Conservation (phyloP, 2,888 invertebrate species). For the Cryptosula pallasiana region DNA sequence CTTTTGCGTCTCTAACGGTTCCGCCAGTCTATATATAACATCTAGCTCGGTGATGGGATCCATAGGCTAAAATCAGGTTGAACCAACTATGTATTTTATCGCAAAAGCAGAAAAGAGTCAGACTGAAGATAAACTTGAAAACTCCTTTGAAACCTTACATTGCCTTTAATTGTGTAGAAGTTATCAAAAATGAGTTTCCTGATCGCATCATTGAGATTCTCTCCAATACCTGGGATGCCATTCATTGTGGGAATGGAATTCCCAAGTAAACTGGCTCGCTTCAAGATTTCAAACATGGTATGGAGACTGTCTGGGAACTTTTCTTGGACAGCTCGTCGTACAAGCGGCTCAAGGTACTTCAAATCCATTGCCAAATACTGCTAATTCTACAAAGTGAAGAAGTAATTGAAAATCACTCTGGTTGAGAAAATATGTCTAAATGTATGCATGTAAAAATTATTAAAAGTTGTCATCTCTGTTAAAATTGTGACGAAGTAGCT, state of each 20-base stretch:
- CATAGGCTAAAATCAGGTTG: conserved; percentile 9
- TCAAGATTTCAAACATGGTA: conserved; percentile 12
- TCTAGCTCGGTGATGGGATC: conserved; percentile 13
- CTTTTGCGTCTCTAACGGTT: conserved; percentile 14
- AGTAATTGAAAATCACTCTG: too few relatives aligned
- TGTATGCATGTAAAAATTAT: too few relatives aligned
- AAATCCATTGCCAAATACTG: not conserved
- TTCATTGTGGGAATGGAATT: not conserved
- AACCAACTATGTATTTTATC: too few relatives aligned
- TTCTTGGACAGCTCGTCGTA: conserved; percentile 14
- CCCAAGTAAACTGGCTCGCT: not conserved
- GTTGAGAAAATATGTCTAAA: too few relatives aligned
- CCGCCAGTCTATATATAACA: conserved; percentile 5
- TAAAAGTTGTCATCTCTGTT: too few relatives aligned
- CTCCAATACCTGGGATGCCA: conserved; percentile 20
- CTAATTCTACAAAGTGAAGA: too few relatives aligned
- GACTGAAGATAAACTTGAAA: too few relatives aligned
- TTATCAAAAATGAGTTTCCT: conserved; percentile 5
- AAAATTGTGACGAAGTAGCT: too few relatives aligned
- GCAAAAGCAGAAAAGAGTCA: too few relatives aligned
- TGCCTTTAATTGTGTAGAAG: conserved; percentile 8
- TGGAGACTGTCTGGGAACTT: conserved; percentile 21
- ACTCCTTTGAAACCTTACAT: not conserved
- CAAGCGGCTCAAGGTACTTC: conserved; percentile 11
- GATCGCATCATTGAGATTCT: conserved; percentile 21